Base-by-base conservation (phyloP, 1,140 invertebrate genomes). In the Heterodera carotae region DNA sequence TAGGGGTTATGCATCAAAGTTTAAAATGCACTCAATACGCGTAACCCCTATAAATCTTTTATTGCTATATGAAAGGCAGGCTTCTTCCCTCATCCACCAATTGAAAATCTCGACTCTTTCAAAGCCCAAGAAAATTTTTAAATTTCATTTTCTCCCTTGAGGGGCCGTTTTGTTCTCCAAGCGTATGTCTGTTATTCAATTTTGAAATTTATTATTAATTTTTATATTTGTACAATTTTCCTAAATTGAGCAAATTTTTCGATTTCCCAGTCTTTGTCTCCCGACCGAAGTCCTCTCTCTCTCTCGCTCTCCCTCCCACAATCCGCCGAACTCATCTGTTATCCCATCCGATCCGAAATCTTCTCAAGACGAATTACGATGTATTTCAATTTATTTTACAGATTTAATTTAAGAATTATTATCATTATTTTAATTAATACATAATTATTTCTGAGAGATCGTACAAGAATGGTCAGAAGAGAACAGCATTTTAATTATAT, bases 301-400 rank as follows among this genome's bases (percentile, higher is more conserved):
- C n/a, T n/a, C n/a, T n/a, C n/a, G n/a, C n/a, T n/a, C n/a, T n/a
- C n/a, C n/a, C n/a, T n/a, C n/a, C n/a, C n/a, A n/a, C n/a, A n/a
- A n/a, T 15, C 62, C 62, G 22, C 10, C 29, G 62, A 31, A 68
- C 36, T 68, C 39, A 43, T 68, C 66, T 22, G 25, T 18, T 12
- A 68, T 34, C 33, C 33, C 66, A 34, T 68, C 66, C 5, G 33
- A 68, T n/a, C n/a, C n/a, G n/a, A 68, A 29, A 22, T 25, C 39
- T 18, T 22, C 39, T 68, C 33, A n/a, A 68, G 36, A 22, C 33
- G 36, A 67, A 34, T 34, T 67, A 67, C 33, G 33, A 68, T 43
- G 33, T 68, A 68, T 27, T 68, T 68, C n/a, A n/a, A 25, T n/a
- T 68, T 68, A 25, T 68, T 68, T 34, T 0, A 67, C 18, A 67